A percentile compares a stretch with the other conserved stretches of the same genome.
Evolutionary conservation across 2,113 vertebrate species (phyloP).

Genomic region (Anhinga rufa): DNA sequence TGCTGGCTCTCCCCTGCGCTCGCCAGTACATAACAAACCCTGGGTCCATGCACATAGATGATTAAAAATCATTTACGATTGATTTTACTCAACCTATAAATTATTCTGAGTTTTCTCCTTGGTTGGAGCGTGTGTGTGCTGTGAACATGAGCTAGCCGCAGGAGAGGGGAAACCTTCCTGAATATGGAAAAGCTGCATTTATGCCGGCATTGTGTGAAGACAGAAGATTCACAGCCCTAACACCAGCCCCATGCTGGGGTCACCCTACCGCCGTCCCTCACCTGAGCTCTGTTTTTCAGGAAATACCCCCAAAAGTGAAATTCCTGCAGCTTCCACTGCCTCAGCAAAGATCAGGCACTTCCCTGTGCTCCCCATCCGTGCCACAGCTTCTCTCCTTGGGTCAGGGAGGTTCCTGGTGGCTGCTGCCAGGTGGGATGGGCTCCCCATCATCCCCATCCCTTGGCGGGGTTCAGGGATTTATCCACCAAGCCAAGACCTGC

Average conservation of each 20-base stretch:
- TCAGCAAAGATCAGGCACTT: not conserved
- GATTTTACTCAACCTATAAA: not conserved
- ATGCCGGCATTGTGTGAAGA: not conserved
- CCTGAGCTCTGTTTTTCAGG: not conserved
- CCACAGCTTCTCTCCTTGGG: not conserved
- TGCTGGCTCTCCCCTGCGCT: not conserved
- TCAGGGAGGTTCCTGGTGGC: not conserved
- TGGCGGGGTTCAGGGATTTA: not conserved
- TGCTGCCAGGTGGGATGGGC: not conserved
- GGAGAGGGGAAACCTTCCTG: not conserved
- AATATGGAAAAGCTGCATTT: not conserved
- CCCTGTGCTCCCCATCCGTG: not conserved
- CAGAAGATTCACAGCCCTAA: not conserved
- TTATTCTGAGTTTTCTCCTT: not conserved
- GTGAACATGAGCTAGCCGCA: accelerated
- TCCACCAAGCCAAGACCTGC: not conserved
- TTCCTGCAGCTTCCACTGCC: not conserved
- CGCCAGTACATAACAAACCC: not conserved
- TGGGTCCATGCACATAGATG: accelerated
- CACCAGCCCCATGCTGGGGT: not conserved
- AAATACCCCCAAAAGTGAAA: not conserved
- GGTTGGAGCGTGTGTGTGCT: not conserved
- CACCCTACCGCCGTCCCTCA: not conserved
- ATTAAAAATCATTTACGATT: not conserved
- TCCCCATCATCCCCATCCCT: not conserved